Conservation (phyloP, 2,113 vertebrate species). For the Pygoscelis antarcticus region DNA sequence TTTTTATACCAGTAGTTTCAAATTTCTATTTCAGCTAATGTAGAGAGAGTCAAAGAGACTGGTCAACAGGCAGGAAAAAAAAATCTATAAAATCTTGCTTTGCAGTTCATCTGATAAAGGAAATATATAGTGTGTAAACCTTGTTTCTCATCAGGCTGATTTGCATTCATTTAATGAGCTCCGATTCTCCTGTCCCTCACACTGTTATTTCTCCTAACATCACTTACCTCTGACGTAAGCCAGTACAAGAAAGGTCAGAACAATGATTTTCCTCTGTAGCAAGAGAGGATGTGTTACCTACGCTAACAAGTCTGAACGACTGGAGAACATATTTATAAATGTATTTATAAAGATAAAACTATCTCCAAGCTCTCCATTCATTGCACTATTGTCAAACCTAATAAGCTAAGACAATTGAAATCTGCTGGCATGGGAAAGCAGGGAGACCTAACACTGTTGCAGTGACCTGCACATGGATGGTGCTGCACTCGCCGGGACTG, state of each 20-base stretch:
- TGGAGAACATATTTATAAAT: constrained; percentile 2
- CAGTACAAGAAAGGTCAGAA: background rate
- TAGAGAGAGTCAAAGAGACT: background rate
- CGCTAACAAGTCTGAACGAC: background rate
- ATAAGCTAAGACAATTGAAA: constrained; percentile 46
- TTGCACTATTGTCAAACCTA: constrained; percentile 37
- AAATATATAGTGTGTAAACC: background rate
- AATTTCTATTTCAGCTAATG: constrained; percentile 14
- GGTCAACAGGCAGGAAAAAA: background rate
- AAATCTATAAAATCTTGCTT: constrained; percentile 24
- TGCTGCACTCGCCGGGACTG: background rate
- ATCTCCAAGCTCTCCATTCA: background rate
- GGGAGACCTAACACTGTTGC: background rate
- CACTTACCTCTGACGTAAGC: background rate
- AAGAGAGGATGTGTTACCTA: background rate
- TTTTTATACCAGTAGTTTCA: background rate
- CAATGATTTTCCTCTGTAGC: background rate
- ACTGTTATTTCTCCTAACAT: background rate
- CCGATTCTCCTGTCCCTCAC: background rate
- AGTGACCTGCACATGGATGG: background rate
- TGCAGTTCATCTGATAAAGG: constrained; percentile 2
- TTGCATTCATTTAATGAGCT: background rate
- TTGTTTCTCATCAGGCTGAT: background rate
- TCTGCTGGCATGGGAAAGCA: background rate
- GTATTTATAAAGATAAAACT: constrained; percentile 8